Percentiles rank a stretch among this genome's conserved stretches.
These are phyloP conservation scores for Hystrix brachyura DNA, from an alignment of 2,113 vertebrate genomes.

Conservation along the genomic window DNA sequence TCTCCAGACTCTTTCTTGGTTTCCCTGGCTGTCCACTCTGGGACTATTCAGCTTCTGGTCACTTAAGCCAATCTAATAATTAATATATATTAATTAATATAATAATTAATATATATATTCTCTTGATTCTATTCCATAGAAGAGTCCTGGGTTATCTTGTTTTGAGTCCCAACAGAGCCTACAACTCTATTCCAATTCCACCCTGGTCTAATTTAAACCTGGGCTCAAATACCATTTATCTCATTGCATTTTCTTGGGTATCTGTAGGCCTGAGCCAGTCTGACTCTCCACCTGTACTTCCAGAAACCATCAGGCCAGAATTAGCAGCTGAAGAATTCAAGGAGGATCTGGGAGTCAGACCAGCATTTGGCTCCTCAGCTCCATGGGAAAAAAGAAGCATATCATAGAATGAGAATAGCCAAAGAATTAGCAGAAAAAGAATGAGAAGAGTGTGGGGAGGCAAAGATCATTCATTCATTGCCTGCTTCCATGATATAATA, in stretches of 20 bases:
- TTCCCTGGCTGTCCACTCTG: too few relatives aligned
- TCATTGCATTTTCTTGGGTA: background rate
- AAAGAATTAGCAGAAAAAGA: conserved; percentile 14
- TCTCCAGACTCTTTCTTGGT: background rate
- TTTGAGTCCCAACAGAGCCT: background rate
- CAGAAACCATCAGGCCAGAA: background rate
- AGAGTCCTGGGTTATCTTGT: background rate
- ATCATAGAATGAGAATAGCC: background rate
- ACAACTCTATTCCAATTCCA: background rate
- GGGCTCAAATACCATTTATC: background rate
- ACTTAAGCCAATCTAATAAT: background rate
- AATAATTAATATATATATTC: background rate
- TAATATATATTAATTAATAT: too few relatives aligned
- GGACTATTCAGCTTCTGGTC: background rate
- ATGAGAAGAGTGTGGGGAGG: background rate
- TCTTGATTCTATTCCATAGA: background rate
- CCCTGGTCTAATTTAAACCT: background rate
- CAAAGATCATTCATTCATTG: background rate
- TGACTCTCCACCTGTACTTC: background rate
- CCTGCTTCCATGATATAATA: background rate
- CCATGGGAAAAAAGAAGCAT: background rate
- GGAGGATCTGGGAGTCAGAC: background rate
- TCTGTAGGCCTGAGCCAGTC: conserved; percentile 7
- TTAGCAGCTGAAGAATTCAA: background rate
- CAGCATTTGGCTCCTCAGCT: background rate